phyloP scores from a whole-genome alignment of 1,140 invertebrate species.

The Sminthurinus signatus region DNA sequence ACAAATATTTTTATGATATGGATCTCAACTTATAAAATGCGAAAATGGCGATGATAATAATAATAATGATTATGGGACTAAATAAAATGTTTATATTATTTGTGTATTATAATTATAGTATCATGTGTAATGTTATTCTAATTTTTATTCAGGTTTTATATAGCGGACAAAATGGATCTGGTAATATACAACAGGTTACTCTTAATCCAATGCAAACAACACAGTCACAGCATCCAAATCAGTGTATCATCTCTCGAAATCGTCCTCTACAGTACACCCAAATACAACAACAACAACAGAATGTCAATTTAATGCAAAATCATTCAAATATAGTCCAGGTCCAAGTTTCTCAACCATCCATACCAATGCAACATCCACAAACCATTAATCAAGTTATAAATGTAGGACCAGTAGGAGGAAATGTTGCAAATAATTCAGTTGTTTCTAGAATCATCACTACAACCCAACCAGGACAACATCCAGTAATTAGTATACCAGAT shows the following conservation, averaged over 20 bases:
- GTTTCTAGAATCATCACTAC: constrained; percentile 28
- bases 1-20: too few relatives aligned
- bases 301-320: constrained; percentile 6
- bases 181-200: constrained; percentile 11
- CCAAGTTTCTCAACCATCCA: constrained; percentile 23
- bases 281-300: constrained; percentile 17
- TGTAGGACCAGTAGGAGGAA: constrained; percentile 3
- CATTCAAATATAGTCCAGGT: constrained; percentile 24
- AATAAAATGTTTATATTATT: background rate
- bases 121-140: too few relatives aligned
- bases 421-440: background rate
- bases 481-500: constrained; percentile 37
- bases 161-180: constrained; percentile 21
- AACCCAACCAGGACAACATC: constrained; percentile 38
- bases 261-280: constrained; percentile 13
- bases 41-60: constrained; percentile 1
- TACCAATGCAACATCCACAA: constrained; percentile 21
- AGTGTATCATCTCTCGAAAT: constrained; percentile 13
- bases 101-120: too few relatives aligned
- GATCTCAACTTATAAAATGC: too few relatives aligned
- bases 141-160: constrained; percentile 27
- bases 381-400: constrained; percentile 23
- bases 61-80: background rate
- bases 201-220: constrained; percentile 12
- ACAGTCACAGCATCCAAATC: constrained; percentile 20